A percentile compares a stretch with the other conserved stretches of the same genome.
Evolutionary conservation across 2,113 vertebrate genomes (phyloP).

Genomic region (mouse (Mus musculus)): DNA sequence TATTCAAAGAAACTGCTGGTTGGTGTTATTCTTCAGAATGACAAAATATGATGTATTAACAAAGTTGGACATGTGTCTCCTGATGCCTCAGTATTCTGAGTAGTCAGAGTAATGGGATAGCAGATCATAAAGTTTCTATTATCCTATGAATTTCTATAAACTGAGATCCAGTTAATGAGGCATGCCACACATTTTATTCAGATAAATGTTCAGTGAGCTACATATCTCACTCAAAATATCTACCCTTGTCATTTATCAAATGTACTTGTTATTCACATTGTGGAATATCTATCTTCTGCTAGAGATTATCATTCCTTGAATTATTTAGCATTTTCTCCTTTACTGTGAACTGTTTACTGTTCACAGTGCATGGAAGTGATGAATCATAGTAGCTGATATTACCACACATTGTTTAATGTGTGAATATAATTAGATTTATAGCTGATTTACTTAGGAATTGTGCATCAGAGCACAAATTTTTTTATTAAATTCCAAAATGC

Average conservation of each 20-base stretch:
- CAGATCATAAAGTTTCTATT: neutral
- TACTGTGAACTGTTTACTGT: neutral
- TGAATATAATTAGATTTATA: neutral
- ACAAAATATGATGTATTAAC: neutral
- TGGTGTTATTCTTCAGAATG: neutral
- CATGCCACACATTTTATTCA: neutral
- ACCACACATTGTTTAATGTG: neutral
- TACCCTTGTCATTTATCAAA: neutral
- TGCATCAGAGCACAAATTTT: neutral
- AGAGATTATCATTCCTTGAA: neutral
- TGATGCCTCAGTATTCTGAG: neutral
- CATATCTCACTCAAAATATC: neutral
- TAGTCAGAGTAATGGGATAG: neutral
- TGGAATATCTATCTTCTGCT: neutral
- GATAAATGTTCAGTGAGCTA: neutral
- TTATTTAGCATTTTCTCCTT: neutral
- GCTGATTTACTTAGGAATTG: neutral
- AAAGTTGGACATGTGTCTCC: neutral
- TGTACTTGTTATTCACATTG: neutral
- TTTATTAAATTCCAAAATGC: neutral
- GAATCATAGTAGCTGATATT: neutral
- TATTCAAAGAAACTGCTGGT: neutral
- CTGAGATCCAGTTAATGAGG: neutral
- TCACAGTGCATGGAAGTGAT: neutral
- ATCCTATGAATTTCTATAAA: neutral